These are phyloP conservation scores for Bellardia bayeri DNA, from an alignment of 2,888 invertebrate species.

Conservation along the genomic window DNA sequence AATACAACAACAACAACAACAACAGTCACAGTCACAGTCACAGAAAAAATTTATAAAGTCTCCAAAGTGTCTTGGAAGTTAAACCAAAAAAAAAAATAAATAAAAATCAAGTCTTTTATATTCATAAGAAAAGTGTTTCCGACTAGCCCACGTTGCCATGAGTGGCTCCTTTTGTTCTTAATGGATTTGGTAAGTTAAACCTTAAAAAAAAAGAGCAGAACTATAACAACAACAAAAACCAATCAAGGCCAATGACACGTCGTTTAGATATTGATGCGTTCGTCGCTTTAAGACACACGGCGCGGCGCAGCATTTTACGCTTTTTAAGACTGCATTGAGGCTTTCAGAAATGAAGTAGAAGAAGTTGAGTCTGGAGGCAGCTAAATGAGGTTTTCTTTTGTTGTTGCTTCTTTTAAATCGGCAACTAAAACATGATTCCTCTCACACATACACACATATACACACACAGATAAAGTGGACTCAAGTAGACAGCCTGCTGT, in stretches of 20 bases:
- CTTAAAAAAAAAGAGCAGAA: constrained; percentile 2
- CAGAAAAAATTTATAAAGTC: constrained; percentile 51
- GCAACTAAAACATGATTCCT: constrained; percentile 52
- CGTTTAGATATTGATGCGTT: constrained; percentile 69
- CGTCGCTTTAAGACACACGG: not conserved
- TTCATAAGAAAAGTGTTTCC: not conserved
- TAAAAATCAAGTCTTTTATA: not conserved
- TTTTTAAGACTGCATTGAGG: constrained; percentile 67
- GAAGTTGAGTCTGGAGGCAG: constrained; percentile 44
- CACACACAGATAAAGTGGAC: constrained; percentile 34
- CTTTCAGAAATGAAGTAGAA: constrained; percentile 46
- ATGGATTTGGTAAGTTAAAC: constrained; percentile 58
- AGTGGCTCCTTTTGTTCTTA: constrained; percentile 61
- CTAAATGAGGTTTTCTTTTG: constrained; percentile 64
- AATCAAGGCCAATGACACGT: constrained; percentile 73
- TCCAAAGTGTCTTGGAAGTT: constrained; percentile 63
- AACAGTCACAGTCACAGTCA: not conserved
- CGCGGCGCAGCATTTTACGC: constrained; percentile 36
- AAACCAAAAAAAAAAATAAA: not conserved
- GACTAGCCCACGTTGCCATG: constrained; percentile 55
- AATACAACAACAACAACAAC: constrained; percentile 22
- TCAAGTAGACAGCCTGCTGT: constrained; percentile 58
- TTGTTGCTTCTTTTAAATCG: constrained; percentile 51
- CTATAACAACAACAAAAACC: constrained; percentile 48
- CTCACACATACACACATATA: constrained; percentile 6